Evolutionary conservation across 1,140 invertebrate genomes (phyloP).

Genomic region (Rhyzopertha dominica): DNA sequence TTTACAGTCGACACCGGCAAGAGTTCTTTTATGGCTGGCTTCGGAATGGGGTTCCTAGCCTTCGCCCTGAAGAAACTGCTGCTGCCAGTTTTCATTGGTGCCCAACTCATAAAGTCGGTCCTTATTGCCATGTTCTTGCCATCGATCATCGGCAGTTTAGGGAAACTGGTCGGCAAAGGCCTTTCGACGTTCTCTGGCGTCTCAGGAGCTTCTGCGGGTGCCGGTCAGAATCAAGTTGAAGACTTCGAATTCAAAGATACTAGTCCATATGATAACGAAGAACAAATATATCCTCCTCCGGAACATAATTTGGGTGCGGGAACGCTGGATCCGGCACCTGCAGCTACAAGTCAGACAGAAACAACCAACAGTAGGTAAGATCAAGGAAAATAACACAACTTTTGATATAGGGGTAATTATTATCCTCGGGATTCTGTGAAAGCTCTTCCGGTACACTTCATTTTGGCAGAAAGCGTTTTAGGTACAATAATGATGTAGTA

Average conservation of each 20-base stretch:
- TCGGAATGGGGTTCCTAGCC: slow-evolving; percentile 66
- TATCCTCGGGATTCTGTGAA: no score
- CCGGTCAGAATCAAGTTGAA: slow-evolving; percentile 45
- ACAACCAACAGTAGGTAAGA: slow-evolving; percentile 29
- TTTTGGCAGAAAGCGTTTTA: no score
- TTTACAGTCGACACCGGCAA: slow-evolving; percentile 47
- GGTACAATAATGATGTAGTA: no score
- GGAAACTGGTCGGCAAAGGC: slow-evolving; percentile 76
- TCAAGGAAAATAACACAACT: slow-evolving; percentile 21
- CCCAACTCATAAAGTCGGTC: slow-evolving; percentile 73
- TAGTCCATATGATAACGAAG: slow-evolving; percentile 36
- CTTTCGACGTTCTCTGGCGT: slow-evolving; percentile 47
- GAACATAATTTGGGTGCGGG: neutral
- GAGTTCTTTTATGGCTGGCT: slow-evolving; percentile 62
- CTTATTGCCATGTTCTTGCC: slow-evolving; percentile 76
- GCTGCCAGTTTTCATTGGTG: slow-evolving; percentile 68
- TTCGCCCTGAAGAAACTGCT: slow-evolving; percentile 76
- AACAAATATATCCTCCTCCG: no score
- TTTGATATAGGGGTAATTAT: no score
- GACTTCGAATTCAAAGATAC: slow-evolving; percentile 65
- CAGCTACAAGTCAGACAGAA: no score
- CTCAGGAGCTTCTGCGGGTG: slow-evolving; percentile 48
- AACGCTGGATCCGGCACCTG: no score
- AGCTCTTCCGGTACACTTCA: no score
- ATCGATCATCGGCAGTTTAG: slow-evolving; percentile 72